These are phyloP conservation scores for Oikopleura dioica DNA, from an alignment of 23 tunicate genomes.

Conservation along the genomic window DNA sequence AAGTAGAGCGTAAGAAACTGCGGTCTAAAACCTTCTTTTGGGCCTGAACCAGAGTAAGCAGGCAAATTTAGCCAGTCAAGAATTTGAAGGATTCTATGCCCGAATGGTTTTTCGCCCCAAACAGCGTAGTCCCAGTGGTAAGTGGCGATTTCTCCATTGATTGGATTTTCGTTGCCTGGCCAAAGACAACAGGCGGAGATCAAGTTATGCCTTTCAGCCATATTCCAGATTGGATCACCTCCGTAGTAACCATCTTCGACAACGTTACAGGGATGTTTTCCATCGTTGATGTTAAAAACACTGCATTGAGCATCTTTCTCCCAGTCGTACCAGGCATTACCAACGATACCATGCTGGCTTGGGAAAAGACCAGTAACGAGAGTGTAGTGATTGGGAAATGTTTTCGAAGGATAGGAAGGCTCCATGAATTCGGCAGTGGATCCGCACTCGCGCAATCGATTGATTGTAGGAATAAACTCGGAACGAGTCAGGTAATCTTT, in stretches of 20 bases:
- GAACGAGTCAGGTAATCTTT: constrained; percentile 43
- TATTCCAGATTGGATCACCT: not conserved
- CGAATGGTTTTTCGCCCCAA: constrained; percentile 29
- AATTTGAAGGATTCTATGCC: constrained; percentile 46
- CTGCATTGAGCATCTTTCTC: not conserved
- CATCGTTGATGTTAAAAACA: not conserved
- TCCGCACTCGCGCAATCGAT: not conserved
- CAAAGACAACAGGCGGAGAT: not conserved
- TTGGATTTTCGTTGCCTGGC: not conserved
- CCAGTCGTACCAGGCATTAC: not conserved
- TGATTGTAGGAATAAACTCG: too few relatives aligned
- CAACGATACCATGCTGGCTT: not conserved
- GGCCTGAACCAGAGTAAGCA: not conserved
- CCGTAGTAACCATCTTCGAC: not conserved
- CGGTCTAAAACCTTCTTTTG: not conserved
- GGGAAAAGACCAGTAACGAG: not conserved
- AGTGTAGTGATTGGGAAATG: not conserved
- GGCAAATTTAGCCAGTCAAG: constrained; percentile 78
- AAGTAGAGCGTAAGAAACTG: not conserved
- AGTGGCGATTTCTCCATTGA: not conserved
- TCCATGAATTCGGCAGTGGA: not conserved
- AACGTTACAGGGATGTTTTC: not conserved
- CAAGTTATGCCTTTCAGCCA: not conserved
- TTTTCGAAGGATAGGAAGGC: not conserved
- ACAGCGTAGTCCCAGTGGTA: not conserved